These are phyloP conservation scores for Zaprionus lineosus DNA, from an alignment of 2,888 invertebrate species.

Conservation along the genomic window DNA sequence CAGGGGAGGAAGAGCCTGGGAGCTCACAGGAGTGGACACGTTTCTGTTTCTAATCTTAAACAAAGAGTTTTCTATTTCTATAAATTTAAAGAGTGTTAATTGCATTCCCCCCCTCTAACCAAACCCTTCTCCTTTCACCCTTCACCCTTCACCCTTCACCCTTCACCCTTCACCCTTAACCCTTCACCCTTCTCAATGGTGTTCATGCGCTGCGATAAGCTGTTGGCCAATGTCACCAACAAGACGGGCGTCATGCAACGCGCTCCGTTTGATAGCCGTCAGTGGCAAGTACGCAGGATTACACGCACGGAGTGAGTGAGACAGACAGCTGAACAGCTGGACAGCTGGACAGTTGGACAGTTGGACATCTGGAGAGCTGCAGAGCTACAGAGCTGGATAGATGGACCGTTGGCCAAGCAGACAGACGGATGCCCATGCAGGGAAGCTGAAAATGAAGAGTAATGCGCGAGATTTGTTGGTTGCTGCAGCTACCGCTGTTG, in stretches of 20 bases:
- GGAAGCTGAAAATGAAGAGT: conserved; percentile 78
- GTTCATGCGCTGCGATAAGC: conserved; percentile 24
- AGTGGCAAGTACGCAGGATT: conserved; percentile 67
- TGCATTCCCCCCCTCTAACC: no score
- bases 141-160: no score
- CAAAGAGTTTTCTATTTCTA: no score
- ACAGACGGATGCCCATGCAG: conserved; percentile 49
- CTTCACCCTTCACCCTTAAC: no score
- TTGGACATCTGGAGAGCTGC: no score
- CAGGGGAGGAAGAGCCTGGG: no score
- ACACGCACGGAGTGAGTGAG: conserved; percentile 58
- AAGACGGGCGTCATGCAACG: conserved; percentile 19
- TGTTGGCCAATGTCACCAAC: background rate
- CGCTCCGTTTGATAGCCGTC: conserved; percentile 64
- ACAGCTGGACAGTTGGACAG: conserved; percentile 37
- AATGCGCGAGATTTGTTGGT: conserved; percentile 64
- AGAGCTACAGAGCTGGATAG: conserved; percentile 4
- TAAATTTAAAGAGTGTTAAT: no score
- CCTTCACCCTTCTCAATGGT: no score
- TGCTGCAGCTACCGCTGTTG: conserved; percentile 16
- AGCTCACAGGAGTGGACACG: no score
- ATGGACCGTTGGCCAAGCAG: conserved; percentile 3
- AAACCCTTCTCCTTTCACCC: no score
- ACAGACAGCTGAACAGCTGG: conserved; percentile 19
- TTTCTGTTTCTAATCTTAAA: no score